phyloP scores from a whole-genome alignment of 2,113 vertebrate species.

The Oncorhynchus kisutch region DNA sequence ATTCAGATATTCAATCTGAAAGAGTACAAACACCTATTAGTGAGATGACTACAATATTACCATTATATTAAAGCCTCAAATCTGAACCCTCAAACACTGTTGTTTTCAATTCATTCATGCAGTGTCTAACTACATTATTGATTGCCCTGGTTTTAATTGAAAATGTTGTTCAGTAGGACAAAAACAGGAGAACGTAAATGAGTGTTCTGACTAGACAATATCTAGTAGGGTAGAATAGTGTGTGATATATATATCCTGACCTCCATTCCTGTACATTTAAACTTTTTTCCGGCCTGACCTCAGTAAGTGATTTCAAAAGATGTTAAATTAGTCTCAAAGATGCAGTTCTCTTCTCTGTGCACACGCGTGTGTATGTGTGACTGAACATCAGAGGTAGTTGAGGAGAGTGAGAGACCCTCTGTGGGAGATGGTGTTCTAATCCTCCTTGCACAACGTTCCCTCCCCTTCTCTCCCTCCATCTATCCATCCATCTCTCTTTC shows the following conservation, averaged over 20 bases:
- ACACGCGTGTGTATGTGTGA: constrained; percentile 11
- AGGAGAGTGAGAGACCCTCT: constrained; percentile 31
- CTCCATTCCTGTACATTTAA: background rate
- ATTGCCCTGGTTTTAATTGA: too few relatives aligned
- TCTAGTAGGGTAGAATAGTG: background rate
- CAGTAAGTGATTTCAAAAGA: background rate
- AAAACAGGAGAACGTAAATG: too few relatives aligned
- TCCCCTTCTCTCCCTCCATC: background rate
- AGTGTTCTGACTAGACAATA: background rate
- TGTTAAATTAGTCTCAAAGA: background rate
- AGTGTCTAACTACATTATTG: too few relatives aligned
- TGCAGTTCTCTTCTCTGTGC: constrained; percentile 1
- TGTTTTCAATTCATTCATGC: too few relatives aligned
- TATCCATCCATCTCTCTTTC: background rate
- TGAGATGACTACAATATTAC: too few relatives aligned
- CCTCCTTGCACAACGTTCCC: constrained; percentile 65
- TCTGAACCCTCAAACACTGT: too few relatives aligned
- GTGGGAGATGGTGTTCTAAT: constrained; percentile 66
- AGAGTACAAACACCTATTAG: too few relatives aligned
- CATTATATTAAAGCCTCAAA: too few relatives aligned
- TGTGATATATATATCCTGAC: background rate
- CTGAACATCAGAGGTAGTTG: constrained; percentile 27
- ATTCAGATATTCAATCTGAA: too few relatives aligned
- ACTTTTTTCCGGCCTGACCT: background rate
- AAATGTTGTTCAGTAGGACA: too few relatives aligned